A percentile compares a stretch with the other conserved stretches of the same genome.
Conservation (phyloP, 2,797 vertebrate genomes). For the Gobio occitaniae region DNA sequence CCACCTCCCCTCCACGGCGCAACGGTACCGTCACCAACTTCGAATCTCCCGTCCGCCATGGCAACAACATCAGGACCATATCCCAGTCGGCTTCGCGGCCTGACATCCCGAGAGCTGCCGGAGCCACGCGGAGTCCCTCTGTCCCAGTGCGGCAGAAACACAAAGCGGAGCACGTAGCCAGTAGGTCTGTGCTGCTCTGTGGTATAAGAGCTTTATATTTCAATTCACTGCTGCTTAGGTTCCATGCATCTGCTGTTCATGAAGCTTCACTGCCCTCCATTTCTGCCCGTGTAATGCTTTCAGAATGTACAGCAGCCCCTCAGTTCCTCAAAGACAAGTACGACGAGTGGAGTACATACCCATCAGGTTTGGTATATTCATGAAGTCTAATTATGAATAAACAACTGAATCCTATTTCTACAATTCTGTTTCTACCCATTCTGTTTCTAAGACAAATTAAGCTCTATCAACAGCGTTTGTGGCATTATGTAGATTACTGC, state of each 20-base stretch:
- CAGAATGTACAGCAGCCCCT: slow-evolving; percentile 50
- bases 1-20: slow-evolving; percentile 73
- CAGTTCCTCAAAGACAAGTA: slow-evolving; percentile 54
- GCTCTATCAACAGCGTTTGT: not conserved
- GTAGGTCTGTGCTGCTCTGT: slow-evolving; percentile 77
- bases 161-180: slow-evolving; percentile 68
- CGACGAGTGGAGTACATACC: slow-evolving; percentile 60
- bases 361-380: slow-evolving; percentile 57
- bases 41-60: slow-evolving; percentile 75
- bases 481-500: not conserved
- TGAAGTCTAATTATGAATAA: slow-evolving; percentile 18
- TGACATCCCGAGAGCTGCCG: slow-evolving; percentile 70
- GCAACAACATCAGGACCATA: slow-evolving; percentile 84
- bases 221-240: slow-evolving; percentile 26
- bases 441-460: not conserved
- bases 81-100: slow-evolving; percentile 77
- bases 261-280: slow-evolving; percentile 40
- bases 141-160: slow-evolving; percentile 75
- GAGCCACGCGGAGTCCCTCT: slow-evolving; percentile 69
- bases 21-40: slow-evolving; percentile 82
- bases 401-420: not conserved
- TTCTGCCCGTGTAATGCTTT: slow-evolving; percentile 55
- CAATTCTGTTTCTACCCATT: not conserved
- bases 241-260: slow-evolving; percentile 45
- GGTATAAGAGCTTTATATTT: slow-evolving; percentile 47